Evolutionary conservation across 2,113 vertebrate genomes (phyloP).

Genomic region (Upupa epops): DNA sequence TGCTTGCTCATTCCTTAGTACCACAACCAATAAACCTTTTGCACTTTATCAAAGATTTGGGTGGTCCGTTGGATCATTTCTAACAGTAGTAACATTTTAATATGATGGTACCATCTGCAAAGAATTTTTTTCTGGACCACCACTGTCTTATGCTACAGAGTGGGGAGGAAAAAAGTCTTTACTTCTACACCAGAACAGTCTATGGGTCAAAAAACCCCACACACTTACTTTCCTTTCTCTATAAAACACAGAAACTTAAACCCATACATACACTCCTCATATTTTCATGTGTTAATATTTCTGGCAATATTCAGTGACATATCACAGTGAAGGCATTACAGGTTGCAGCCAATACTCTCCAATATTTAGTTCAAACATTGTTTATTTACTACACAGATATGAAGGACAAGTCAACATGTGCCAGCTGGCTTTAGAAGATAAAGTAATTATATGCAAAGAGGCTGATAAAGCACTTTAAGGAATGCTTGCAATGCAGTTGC

Average conservation of each 20-base stretch:
- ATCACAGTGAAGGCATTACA: not conserved
- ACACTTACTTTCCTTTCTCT: not conserved
- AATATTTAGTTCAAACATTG: not conserved
- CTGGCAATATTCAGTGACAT: not conserved
- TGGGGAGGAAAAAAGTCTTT: not conserved
- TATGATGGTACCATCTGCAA: not conserved
- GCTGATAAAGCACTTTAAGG: not conserved
- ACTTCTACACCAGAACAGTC: not conserved
- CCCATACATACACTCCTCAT: not conserved
- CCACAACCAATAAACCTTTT: too few relatives aligned
- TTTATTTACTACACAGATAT: not conserved
- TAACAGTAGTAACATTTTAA: not conserved
- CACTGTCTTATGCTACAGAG: not conserved
- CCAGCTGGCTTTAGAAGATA: not conserved
- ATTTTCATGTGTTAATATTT: not conserved
- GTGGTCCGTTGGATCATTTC: too few relatives aligned
- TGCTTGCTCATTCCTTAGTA: too few relatives aligned
- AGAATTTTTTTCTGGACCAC: not conserved
- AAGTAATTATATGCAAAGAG: not conserved
- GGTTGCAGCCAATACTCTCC: not conserved
- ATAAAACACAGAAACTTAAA: not conserved
- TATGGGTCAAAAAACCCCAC: not conserved
- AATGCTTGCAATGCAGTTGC: not conserved
- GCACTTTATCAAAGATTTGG: too few relatives aligned
- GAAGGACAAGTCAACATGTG: not conserved